Base-by-base conservation (phyloP, 2,113 vertebrate species). In the Glaucidium brasilianum region DNA sequence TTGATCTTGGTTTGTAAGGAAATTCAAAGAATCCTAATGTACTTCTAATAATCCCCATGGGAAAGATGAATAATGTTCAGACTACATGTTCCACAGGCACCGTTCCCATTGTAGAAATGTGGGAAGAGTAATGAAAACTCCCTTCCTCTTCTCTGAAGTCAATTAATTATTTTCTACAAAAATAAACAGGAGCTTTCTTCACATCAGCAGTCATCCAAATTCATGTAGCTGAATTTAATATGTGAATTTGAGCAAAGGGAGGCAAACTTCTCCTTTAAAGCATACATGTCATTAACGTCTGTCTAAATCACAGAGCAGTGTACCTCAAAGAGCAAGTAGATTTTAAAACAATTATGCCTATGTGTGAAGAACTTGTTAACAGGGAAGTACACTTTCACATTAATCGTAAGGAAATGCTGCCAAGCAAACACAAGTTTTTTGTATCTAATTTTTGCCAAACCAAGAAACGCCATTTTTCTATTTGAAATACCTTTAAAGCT, bases 1-100 rank as follows among this genome's bases (percentile, higher is more conserved):
- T 91, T 73, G 63, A 90, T 92, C 90, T 92, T 85, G 41, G 63
- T 93, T 90, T 86, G 76, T 84, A 95, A 96, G 79, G 56, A 94
- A 89, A 93, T 88, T 77, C 68, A 86, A 34, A 74, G 37, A 69
- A 86, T 64, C 41, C 39, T 90, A 93, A 92, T 92, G 78, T 45
- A 77, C 43, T 92, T 84, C 59, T 78, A 85, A 68, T 16, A 86
- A 81, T 49, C 30, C 76, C 56, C 60, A 88, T 13, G 56, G 56
- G 75, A 91, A 86, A 93, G 56, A 84, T 53, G 72, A 95, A 81
- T 81, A 68, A 92, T 64, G 30, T 67, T 86, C 67, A 84, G 68
- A 66, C 55, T 78, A n/a, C 1, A 0, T 23, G 16, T 84, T 86
- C 63, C 59, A 91, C 55, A 92, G 75, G 66, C 21, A 90, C 26